phyloP scores from a whole-genome alignment of 2,113 vertebrate species.

The Steatornis caripensis region DNA sequence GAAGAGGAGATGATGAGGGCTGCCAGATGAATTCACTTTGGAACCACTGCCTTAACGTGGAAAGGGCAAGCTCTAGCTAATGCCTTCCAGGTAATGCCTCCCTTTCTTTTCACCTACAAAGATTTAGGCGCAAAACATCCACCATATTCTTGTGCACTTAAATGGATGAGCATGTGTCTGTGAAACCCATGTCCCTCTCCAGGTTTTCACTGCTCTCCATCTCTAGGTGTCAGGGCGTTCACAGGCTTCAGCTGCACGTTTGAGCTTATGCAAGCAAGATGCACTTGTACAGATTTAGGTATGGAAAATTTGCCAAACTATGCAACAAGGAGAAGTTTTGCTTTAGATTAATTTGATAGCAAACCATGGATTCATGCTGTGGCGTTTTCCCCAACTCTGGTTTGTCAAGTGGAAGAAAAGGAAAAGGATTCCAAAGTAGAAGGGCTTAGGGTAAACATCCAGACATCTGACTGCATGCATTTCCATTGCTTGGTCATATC shows the following conservation, averaged over 20 bases:
- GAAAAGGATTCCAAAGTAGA: not conserved
- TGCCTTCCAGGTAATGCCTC: not conserved
- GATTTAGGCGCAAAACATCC: not conserved
- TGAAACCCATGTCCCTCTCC: not conserved
- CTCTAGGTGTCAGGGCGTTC: not conserved
- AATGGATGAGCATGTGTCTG: not conserved
- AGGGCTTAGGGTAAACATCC: not conserved
- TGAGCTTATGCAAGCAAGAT: not conserved
- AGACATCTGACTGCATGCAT: not conserved
- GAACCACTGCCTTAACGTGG: not conserved
- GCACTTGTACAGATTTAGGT: not conserved
- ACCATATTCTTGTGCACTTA: not conserved
- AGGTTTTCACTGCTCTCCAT: not conserved
- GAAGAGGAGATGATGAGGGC: not conserved
- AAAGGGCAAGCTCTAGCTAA: not conserved
- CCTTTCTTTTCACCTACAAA: not conserved
- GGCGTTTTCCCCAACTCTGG: not conserved
- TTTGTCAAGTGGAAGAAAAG: not conserved
- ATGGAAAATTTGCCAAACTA: not conserved
- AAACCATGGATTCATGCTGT: not conserved
- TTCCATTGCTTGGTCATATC: not conserved
- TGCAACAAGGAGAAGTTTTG: not conserved
- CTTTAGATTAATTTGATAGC: not conserved
- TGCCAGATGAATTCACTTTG: not conserved
- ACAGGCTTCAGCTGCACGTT: not conserved